These are phyloP conservation scores for Nothocercus nigrocapillus DNA, from an alignment of 2,113 vertebrate genomes.

Conservation along the genomic window DNA sequence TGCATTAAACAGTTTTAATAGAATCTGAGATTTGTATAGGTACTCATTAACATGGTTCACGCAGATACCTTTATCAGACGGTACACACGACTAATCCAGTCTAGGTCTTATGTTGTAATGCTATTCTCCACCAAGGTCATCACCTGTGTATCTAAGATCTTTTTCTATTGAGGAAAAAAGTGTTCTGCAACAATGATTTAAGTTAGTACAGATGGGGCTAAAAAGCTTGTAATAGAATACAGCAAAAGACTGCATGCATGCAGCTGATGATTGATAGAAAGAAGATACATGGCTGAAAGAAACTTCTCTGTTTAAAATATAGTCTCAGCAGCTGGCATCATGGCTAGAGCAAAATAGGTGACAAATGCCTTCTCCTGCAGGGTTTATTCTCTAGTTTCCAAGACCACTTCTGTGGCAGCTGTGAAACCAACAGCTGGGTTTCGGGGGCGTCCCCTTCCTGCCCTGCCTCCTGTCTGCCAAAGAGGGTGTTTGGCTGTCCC, in stretches of 20 bases:
- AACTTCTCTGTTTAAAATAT: not conserved
- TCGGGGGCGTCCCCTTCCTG: not conserved
- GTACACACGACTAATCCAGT: not conserved
- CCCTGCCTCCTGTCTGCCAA: not conserved
- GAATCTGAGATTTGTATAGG: not conserved
- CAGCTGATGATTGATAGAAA: not conserved
- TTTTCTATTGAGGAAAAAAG: not conserved
- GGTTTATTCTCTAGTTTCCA: not conserved
- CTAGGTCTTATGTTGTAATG: not conserved
- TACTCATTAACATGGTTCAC: not conserved
- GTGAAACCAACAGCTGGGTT: not conserved
- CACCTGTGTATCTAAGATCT: not conserved
- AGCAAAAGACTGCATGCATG: not conserved
- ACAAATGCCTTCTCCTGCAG: not conserved
- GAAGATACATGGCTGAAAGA: not conserved
- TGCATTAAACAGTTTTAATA: not conserved
- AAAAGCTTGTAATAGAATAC: not conserved
- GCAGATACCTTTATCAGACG: not conserved
- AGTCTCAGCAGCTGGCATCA: not conserved
- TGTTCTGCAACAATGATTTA: not conserved
- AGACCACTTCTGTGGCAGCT: not conserved
- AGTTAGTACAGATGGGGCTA: not conserved
- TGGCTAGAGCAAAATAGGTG: not conserved
- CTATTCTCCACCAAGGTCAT: not conserved
- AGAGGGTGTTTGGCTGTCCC: not conserved